A percentile compares a stretch with the other conserved stretches of the same genome.
These are phyloP conservation scores for Coenobita brevimanus DNA, from an alignment of 1,140 invertebrate species.

Conservation along the genomic window DNA sequence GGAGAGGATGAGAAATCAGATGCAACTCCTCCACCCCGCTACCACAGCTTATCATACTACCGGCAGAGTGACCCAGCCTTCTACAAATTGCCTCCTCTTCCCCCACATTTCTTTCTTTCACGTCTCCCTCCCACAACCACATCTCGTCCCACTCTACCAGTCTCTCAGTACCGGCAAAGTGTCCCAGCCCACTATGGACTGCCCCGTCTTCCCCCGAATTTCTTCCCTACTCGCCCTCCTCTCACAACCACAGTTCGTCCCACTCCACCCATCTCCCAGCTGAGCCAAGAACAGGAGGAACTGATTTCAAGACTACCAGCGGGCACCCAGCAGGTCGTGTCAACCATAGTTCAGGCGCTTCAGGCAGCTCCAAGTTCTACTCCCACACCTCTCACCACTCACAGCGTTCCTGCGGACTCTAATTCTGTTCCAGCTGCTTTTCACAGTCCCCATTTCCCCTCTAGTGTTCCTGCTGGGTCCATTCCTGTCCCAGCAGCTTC, in stretches of 20 bases:
- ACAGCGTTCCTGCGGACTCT: too few relatives aligned
- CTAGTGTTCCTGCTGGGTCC: not conserved
- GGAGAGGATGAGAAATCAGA: too few relatives aligned
- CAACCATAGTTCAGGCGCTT: conserved; percentile 27
- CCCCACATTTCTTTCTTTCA: not conserved
- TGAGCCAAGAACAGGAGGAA: conserved; percentile 10
- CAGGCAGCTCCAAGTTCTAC: not conserved
- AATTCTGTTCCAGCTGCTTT: too few relatives aligned
- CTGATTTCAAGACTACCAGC: conserved; percentile 16
- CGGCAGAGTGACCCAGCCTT: not conserved
- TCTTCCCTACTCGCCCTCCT: conserved; percentile 10
- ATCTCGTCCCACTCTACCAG: not conserved
- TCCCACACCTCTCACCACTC: not conserved
- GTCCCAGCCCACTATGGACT: not conserved
- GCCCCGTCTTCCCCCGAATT: not conserved
- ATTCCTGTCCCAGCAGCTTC: not conserved
- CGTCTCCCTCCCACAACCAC: not conserved
- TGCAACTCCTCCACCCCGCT: too few relatives aligned
- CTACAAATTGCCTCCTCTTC: not conserved
- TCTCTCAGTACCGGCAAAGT: conserved; percentile 17
- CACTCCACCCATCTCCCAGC: not conserved
- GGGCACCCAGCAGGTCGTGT: conserved; percentile 3
- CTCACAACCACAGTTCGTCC: not conserved
- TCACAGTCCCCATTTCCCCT: too few relatives aligned
- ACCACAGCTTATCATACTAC: not conserved